Evolutionary conservation across 2,797 vertebrate species (phyloP), one percentile per base, ranked within the genome.

Genomic region (Catamblyrhynchus diadema): DNA sequence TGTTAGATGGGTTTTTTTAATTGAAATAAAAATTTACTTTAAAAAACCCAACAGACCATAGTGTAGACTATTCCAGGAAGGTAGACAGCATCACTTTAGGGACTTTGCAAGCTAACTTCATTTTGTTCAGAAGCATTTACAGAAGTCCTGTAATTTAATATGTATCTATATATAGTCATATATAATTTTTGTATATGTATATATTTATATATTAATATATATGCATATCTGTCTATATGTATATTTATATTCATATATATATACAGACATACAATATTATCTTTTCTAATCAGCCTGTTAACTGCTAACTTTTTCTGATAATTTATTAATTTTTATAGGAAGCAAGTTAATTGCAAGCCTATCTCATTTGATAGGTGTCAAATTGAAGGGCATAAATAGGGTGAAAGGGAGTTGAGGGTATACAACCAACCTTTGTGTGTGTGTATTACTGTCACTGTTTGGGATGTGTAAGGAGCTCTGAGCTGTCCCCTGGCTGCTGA

Each of bases 21-120:
- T 92, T 82, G 61, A 80, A 81, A 88, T 72, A 18, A 72, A 79
- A 72, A 10, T 20, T 22, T 42, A 23, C 70, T n/a, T 86, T 44
- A 21, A 69, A 73, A 77, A 37, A 35, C 14, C 32, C 28, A 32
- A 8, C 19, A 30, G 20, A 20, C 27, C 21, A 28, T 32, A 33
- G 47, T 21, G 6, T 53, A 78, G 94, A 77, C 85, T 92, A 56
- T 95, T 95, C 74, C 86, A 95, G 88, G 94, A 92, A 32, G 53
- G 44, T 59, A 86, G 62, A 11, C 28, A 81, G 57, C 72, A 94
- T 95, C 79, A 47, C 81, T 95, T 93, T 20, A 42, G 42, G 83
- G 96, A 96, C 90, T 96, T 96, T 72, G 59, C 44, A 74, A 57
- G 69, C 33, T 89, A 59, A 56, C 69, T 82, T 84, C 4, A 48